phyloP scores from a whole-genome alignment of 2,797 vertebrate species.

The Diplodus sargus region DNA sequence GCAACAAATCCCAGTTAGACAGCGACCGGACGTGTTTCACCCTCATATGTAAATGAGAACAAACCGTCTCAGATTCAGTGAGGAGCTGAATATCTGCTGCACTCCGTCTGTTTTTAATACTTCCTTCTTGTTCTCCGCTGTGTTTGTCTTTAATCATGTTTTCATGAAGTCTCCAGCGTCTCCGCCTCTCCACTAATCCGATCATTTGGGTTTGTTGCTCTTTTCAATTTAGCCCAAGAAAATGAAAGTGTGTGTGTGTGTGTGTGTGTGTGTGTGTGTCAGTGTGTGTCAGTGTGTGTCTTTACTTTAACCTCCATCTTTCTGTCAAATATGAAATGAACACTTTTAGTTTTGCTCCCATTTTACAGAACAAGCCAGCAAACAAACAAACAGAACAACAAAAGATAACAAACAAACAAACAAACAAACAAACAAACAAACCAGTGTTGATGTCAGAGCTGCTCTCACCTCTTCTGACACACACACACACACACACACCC shows the following conservation, averaged over 20 bases:
- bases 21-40: not conserved
- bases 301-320: not conserved
- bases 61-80: no score
- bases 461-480: no score
- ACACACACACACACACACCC: no score
- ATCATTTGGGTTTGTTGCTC: not conserved
- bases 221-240: not conserved
- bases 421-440: no score
- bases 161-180: not conserved
- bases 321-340: no score
- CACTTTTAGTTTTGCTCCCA: no score
- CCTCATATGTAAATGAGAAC: not conserved
- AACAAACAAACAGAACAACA: no score
- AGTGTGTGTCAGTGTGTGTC: no score
- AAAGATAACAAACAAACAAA: no score
- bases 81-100: not conserved
- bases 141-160: not conserved
- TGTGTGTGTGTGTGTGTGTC: no score
- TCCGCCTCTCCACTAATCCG: not conserved
- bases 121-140: not conserved
- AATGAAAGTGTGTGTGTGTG: not conserved
- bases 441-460: no score
- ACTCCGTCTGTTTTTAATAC: not conserved
- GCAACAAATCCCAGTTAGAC: slow-evolving; percentile 39
- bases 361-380: no score